Conservation (phyloP, 2,888 invertebrate genomes). For the Drosophila nr. perissopoda region DNA sequence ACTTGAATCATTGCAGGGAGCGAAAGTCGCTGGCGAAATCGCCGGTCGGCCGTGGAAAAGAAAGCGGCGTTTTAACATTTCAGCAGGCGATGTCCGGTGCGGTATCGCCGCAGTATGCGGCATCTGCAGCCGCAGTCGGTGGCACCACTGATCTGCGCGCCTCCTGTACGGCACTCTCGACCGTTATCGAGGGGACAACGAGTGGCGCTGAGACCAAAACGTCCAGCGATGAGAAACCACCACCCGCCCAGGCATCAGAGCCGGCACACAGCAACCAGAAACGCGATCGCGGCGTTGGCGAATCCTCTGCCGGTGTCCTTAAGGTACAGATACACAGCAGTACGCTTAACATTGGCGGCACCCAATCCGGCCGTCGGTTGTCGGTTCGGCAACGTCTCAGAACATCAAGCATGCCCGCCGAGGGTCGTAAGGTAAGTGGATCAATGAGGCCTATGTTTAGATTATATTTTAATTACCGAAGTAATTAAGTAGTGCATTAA, state of each 20-base stretch:
- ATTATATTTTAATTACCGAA: neutral
- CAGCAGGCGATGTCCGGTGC: conserved; percentile 84
- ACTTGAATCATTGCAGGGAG: conserved; percentile 71
- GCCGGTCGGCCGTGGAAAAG: conserved; percentile 60
- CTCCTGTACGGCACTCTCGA: conserved; percentile 54
- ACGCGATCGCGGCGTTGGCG: conserved; percentile 54
- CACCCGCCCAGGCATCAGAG: neutral
- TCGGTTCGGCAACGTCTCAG: conserved; percentile 82
- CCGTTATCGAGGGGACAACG: conserved; percentile 67
- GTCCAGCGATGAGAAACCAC: conserved; percentile 35
- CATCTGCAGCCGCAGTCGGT: neutral
- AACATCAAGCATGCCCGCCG: conserved; percentile 85
- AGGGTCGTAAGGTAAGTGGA: conserved; percentile 83
- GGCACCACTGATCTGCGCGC: conserved; percentile 20
- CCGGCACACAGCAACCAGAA: conserved; percentile 24
- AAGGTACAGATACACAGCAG: conserved; percentile 51
- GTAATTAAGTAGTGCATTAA: neutral
- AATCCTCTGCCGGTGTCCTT: conserved; percentile 26
- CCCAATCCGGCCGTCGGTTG: conserved; percentile 66
- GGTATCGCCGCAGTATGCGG: conserved; percentile 82
- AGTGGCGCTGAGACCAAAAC: conserved; percentile 55
- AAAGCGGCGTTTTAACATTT: conserved; percentile 82
- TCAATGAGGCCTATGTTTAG: neutral
- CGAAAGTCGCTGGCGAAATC: conserved; percentile 79
- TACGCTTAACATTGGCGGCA: conserved; percentile 69